Base-by-base conservation (phyloP, 1,140 invertebrate species). In the Pseudomyrmex pallidus region DNA sequence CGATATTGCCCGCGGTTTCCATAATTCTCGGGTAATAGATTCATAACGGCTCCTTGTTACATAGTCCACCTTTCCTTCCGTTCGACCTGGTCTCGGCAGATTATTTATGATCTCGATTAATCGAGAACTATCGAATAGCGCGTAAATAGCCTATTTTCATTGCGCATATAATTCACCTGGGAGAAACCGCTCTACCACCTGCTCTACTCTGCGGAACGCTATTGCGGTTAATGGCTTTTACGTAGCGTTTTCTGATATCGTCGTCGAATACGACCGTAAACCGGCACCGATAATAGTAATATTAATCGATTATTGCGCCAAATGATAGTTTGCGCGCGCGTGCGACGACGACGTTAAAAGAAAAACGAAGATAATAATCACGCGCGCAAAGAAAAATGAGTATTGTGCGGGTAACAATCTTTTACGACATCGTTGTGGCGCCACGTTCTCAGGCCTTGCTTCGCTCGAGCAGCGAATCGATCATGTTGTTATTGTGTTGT, bases 241-340 rank as follows among this genome's bases (percentile, higher is more conserved):
- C 66, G 10, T 44, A 50, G 54, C 66, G 22, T 46, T 46, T 66
- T 13, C 5, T 17, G 54, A 59, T 22, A 70, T 61, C 25, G 22
- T 61, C n/a, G 64, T 82, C 70, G 46, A 46, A 25, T 8, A 35
- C 70, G 72, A 50, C 35, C 77, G 57, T 73, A 59, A 85, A 56
- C n/a, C 22, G 46, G 7, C 13, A 74, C 48, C 35, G 48, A 50
- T 84, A 64, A 82, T 61, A 72, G 56, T 70, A 72, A 72, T 72
- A 72, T 85, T 90, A 90, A 90, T 89, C 87, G 85, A 89, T 89
- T 87, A 88, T 83, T 62, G 82, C 76, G 80, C 54, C 20, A 70
- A 80, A 80, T 72, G 56, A 80, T 72, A 80, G 76, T 20, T 59
- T 2, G 9, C 64, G 54, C 54, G 35, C 35, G 35, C 35, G 35